Evolutionary conservation across 2,888 invertebrate genomes (phyloP).

Genomic region (Ochlodes sylvanus): DNA sequence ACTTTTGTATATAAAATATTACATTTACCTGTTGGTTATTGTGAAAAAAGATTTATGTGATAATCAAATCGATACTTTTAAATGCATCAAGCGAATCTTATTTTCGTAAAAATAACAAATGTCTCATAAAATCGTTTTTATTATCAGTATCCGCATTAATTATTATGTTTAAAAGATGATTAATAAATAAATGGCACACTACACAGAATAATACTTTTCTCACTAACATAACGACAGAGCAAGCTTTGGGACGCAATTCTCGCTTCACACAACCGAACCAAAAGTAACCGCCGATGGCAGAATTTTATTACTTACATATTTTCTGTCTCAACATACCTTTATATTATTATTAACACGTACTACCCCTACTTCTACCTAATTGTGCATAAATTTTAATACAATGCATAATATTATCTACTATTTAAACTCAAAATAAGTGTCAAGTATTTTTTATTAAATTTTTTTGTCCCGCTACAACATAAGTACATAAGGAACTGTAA

Average conservation of each 20-base stretch:
- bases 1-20: no score
- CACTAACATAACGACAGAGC: background rate
- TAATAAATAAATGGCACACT: background rate
- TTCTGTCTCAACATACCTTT: conserved; percentile 3
- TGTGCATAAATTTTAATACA: conserved; percentile 26
- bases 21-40: background rate
- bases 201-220: background rate
- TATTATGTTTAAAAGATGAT: background rate
- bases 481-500: background rate
- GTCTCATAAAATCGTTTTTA: background rate
- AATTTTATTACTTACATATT: background rate
- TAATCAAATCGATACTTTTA: background rate
- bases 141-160: background rate
- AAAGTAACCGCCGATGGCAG: conserved; percentile 7
- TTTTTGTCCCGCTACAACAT: background rate
- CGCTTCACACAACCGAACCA: conserved; percentile 4
- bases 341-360: conserved; percentile 9
- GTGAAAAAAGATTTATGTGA: background rate
- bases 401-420: no score
- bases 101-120: background rate
- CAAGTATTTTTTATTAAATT: background rate
- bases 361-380: conserved; percentile 18
- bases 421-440: background rate
- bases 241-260: conserved; percentile 3
- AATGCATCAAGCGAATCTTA: background rate